A percentile compares a stretch with the other conserved stretches of the same genome.
These are phyloP conservation scores for Distichodus sexfasciatus DNA, from an alignment of 2,797 vertebrate genomes.

Conservation along the genomic window DNA sequence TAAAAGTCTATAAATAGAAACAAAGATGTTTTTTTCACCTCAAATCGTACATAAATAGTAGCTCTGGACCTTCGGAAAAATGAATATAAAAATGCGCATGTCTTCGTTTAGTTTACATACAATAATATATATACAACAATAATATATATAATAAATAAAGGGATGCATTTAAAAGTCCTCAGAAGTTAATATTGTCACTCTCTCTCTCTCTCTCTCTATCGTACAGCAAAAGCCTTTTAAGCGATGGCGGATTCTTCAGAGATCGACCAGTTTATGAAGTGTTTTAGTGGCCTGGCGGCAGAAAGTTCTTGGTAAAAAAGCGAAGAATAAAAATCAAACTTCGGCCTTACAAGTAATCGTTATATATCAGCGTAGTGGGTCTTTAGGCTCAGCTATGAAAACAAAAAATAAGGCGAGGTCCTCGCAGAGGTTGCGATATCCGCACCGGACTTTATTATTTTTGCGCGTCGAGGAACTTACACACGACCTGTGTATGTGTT, in stretches of 20 bases:
- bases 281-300: constrained; percentile 60
- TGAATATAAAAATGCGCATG: no score
- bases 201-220: no score
- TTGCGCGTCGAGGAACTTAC: neutral
- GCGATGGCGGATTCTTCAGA: constrained; percentile 46
- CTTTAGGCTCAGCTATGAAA: constrained; percentile 36
- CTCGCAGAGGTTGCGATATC: constrained; percentile 6
- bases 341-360: constrained; percentile 56
- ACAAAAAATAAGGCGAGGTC: constrained; percentile 16
- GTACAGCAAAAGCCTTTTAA: constrained; percentile 54
- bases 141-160: no score
- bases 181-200: no score
- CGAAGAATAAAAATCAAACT: no score
- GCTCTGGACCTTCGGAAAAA: no score
- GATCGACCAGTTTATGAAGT: constrained; percentile 67
- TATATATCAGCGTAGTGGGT: constrained; percentile 51
- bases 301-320: constrained; percentile 60
- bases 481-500: neutral
- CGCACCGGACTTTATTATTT: constrained; percentile 7
- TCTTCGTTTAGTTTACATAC: no score
- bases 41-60: no score
- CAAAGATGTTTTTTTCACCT: no score
- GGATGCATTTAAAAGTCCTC: no score
- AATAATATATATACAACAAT: no score
- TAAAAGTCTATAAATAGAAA: no score